These are phyloP conservation scores for Prolemur simus DNA, from an alignment of 2,113 vertebrate genomes.

Conservation along the genomic window DNA sequence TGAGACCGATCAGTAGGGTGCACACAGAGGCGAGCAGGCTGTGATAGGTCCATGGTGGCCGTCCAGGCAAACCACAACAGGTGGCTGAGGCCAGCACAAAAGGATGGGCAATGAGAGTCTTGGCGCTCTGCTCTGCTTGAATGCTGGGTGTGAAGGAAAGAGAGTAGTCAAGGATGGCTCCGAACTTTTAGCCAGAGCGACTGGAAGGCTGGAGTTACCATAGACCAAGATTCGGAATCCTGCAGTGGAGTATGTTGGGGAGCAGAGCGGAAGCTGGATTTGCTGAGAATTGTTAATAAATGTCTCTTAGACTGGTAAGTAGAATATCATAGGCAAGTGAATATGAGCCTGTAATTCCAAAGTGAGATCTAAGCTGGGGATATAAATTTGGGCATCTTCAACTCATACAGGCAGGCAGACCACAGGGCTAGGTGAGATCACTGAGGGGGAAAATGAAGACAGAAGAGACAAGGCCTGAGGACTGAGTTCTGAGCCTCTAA, in stretches of 20 bases:
- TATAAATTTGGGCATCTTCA: not conserved
- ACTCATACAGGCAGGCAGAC: not conserved
- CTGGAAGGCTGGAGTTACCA: not conserved
- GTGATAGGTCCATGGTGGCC: rapidly evolving
- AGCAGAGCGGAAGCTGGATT: not conserved
- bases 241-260: rapidly evolving
- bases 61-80: not conserved
- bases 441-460: not conserved
- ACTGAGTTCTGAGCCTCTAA: not conserved
- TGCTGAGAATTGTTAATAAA: not conserved
- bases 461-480: not conserved
- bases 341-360: not conserved
- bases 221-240: rapidly evolving
- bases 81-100: not conserved
- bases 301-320: not conserved
- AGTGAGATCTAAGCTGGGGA: not conserved
- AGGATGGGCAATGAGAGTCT: rapidly evolving
- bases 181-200: too few relatives aligned
- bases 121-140: too few relatives aligned
- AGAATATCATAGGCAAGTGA: not conserved
- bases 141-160: not conserved
- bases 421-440: not conserved
- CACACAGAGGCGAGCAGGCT: not conserved
- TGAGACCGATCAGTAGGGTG: not conserved
- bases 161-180: not conserved